These are phyloP conservation scores for Merops nubicus DNA, from an alignment of 2,113 vertebrate genomes.

Conservation along the genomic window DNA sequence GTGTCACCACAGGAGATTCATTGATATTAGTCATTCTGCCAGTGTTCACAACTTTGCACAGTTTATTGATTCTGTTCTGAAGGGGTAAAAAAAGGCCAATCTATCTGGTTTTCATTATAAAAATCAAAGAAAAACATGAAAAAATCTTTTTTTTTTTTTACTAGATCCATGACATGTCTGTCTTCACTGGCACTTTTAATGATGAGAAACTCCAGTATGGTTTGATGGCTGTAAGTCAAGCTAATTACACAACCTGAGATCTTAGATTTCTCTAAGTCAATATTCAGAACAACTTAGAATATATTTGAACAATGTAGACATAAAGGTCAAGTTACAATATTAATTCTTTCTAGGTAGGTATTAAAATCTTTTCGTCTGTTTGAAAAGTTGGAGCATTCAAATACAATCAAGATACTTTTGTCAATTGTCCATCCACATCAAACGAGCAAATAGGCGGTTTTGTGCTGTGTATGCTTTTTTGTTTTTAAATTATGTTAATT, in stretches of 20 bases:
- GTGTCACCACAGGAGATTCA: background rate
- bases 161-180: background rate
- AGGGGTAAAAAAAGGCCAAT: background rate
- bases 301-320: conserved; percentile 48
- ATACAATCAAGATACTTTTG: background rate
- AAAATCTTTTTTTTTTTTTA: background rate
- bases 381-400: background rate
- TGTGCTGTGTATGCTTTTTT: background rate
- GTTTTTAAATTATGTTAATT: background rate
- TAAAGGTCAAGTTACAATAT: conserved; percentile 43
- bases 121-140: conserved; percentile 55
- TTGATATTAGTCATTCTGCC: conserved; percentile 22
- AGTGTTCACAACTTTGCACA: conserved; percentile 48
- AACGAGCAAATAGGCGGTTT: background rate
- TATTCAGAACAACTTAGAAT: conserved; percentile 54
- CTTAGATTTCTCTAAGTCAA: conserved; percentile 38
- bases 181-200: conserved; percentile 44
- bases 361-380: background rate
- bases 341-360: background rate
- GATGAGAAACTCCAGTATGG: background rate
- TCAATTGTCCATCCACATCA: background rate
- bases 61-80: conserved; percentile 57
- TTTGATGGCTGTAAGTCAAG: conserved; percentile 19
- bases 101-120: conserved; percentile 20
- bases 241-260: conserved; percentile 60